Evolutionary conservation across 2,888 invertebrate species (phyloP), one percentile per base, ranked within the genome.

Genomic region (Heteromurus nitidus): DNA sequence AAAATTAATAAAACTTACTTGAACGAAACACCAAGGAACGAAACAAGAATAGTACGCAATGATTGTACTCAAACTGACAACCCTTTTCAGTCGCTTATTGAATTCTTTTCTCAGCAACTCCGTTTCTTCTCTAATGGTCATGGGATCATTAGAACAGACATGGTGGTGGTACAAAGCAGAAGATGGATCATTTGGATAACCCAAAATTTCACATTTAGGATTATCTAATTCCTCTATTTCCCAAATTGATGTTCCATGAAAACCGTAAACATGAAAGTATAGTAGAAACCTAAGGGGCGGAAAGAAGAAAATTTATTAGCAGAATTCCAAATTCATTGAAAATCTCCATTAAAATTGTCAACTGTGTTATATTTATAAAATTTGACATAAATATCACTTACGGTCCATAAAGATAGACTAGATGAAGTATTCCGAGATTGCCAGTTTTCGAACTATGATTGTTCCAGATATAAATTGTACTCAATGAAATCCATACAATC

Each of bases 11-110:
- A 36, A 13, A 36, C 88, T 88, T 90, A 95, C 95, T 91, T 95
- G 95, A 36, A 95, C 94, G 91, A 97, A 96, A 88, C 95, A 94
- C 88, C 95, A 94, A 0, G 97, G 97, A 79, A 97, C 92, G 88
- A 96, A 94, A 76, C 95, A 94, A 53, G 95, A 93, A 89, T 96
- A 96, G 89, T 97, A 97, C 0, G 96, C 95, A 87, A 94, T 95
- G 5, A 95, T 89, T 55, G 96, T 92, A 0, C 97, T 95, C 85
- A 94, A 92, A 89, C 95, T 96, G 1, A 98, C 91, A 76, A 97
- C 94, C 89, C 96, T 95, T 89, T 96, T 97, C 88, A 98, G 92
- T 44, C 98, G 91, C 84, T 93, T 92, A 89, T 97, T 97, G 88
- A 98, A 97, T 90, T 98, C 98, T 36, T 93, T 92, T 84, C 95